Evolutionary conservation across 1,140 invertebrate genomes (phyloP), one percentile per base, ranked within the genome.

Genomic region (Bombus difficillimus): DNA sequence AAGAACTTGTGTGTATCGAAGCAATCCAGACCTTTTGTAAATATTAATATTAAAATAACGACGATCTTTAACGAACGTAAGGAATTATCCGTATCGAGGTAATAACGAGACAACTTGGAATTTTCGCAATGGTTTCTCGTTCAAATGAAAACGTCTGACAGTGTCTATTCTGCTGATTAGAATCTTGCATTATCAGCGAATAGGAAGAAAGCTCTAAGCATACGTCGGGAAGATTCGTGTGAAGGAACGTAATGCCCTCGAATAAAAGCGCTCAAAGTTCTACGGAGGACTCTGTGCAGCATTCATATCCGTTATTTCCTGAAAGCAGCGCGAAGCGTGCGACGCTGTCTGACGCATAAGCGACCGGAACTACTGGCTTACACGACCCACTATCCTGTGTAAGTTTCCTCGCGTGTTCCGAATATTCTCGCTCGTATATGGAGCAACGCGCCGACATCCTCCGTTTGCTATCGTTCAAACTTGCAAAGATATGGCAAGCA

Each of bases 331-430:
- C 13, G 75, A 3, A 59, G 43, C 68, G 76, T 37, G 69, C 76
- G 69, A 79, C 72, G 28, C 74, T 39, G 81, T 87, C 86, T 87
- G 86, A 87, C 82, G 86, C 82, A 87, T 87, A 87, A 85, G 66
- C 82, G 86, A 84, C 86, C 86, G 86, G 82, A 87, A 84, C 86
- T 74, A 87, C 86, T 87, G 86, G 74, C 66, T 86, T 86, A 77
- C 68, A n/a, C 85, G 74, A 84, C 39, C 82, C 73, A 62, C 73
- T 59, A 53, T 47, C 72, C 53, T 22, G 66, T 37, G 64, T 47
- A 77, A 64, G 41, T 74, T 83, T 78, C 66, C 47, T 84, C 75
- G 43, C 74, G 75, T 72, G 81, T 86, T 32, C 68, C 39, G 81
- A 76, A 84, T 86, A 73, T 83, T 41, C 68, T 9, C 32, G 25